Evolutionary conservation across 2,113 vertebrate genomes (phyloP), one percentile per base, ranked within the genome.

Genomic region (Probosciger aterrimus): DNA sequence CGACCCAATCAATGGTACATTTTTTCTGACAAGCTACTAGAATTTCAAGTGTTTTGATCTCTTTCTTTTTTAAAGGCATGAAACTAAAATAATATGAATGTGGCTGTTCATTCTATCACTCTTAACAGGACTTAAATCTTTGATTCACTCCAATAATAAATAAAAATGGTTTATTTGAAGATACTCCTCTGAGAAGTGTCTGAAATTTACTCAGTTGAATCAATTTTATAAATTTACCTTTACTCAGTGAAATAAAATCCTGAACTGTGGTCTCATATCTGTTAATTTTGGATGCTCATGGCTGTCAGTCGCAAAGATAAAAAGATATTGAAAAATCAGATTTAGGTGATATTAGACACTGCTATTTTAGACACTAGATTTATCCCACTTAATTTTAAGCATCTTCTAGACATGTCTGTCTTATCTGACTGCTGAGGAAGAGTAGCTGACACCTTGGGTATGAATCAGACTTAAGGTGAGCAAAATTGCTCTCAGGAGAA

Each of bases 11-110:
- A 94, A 74, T 70, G 46, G 55, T 84, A 88, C 73, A 64, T 94
- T 75, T 96, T 93, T 93, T 74, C 86, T 95, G 90, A 89, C 78
- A 93, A 96, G 81, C 78, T 92, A 71, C 85, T 89, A 75, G 76
- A 65, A 86, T 92, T 93, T 93, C 84, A 86, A 91, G 52, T 82
- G 50, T 93, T 92, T 95, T 95, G 88, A 94, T 94, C 78, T 76
- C 78, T 71, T 87, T 75, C 64, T 85, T 63, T 92, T 95, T 91
- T 79, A 75, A 82, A 91, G 57, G 53, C 81, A 65, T 65, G 91
- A 82, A 93, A 73, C 67, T 79, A 88, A 92, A 92, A 79, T 46
- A 88, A 63, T 73, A 44, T 57, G 62, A 93, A 84, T 82, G 65
- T 81, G 57, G 35, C 35, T 87, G 39, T 60, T 92, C 90, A 82